phyloP scores from a whole-genome alignment of 1,140 invertebrate genomes.

The Bombus polaris region DNA sequence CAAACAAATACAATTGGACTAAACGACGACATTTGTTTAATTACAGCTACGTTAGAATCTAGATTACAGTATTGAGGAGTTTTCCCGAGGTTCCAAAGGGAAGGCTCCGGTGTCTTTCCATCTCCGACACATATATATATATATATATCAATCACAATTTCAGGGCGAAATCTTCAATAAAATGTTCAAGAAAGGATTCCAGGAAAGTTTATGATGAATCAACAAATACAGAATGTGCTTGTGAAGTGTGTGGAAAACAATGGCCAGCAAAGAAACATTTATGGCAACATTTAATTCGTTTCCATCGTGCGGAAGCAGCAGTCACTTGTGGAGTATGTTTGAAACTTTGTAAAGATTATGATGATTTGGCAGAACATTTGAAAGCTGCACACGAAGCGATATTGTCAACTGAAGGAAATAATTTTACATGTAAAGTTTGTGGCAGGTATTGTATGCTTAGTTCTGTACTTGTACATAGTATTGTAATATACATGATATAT shows the following conservation, averaged over 20 bases:
- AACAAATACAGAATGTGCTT: conserved; percentile 81
- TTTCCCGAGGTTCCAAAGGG: too few relatives aligned
- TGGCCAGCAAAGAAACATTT: conserved; percentile 86
- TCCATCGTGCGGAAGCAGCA: conserved; percentile 84
- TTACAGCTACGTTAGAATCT: too few relatives aligned
- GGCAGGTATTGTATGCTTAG: conserved; percentile 37
- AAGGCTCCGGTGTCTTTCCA: too few relatives aligned
- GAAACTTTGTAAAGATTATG: conserved; percentile 83
- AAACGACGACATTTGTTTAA: too few relatives aligned
- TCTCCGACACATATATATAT: background rate
- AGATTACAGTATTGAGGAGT: too few relatives aligned
- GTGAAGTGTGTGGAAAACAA: conserved; percentile 85
- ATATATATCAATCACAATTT: background rate
- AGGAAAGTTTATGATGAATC: conserved; percentile 81
- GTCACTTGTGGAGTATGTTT: conserved; percentile 86
- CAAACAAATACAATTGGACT: too few relatives aligned
- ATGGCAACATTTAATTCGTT: conserved; percentile 86
- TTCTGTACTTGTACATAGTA: background rate
- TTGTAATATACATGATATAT: background rate
- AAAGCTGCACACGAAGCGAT: conserved; percentile 82
- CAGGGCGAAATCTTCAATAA: conserved; percentile 66
- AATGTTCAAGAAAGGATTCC: conserved; percentile 80
- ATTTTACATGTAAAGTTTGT: conserved; percentile 85
- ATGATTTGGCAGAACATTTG: conserved; percentile 83
- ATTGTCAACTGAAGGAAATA: conserved; percentile 84